Conservation (phyloP, 2,888 invertebrate genomes). For the Alentia gelatinosa region DNA sequence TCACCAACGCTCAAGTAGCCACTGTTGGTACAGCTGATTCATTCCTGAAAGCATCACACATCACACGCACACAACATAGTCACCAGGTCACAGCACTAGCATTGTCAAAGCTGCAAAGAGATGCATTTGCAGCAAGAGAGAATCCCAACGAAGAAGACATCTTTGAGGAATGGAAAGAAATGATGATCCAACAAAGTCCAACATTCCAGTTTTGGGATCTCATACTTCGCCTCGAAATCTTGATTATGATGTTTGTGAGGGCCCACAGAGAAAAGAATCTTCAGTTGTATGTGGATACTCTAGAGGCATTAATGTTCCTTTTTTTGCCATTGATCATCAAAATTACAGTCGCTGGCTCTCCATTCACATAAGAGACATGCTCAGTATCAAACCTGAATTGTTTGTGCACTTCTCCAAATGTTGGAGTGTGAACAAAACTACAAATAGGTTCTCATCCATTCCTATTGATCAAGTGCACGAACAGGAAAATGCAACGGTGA, state of each 20-base stretch:
- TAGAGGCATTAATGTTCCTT: neutral
- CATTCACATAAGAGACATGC: neutral
- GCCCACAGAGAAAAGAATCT: neutral
- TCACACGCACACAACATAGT: neutral
- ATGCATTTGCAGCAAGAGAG: neutral
- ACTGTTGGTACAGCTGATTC: neutral
- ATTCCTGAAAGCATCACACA: neutral
- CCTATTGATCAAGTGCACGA: neutral
- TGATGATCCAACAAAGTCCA: neutral
- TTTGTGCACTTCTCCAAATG: neutral
- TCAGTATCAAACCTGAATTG: neutral
- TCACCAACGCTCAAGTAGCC: neutral
- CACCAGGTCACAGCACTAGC: neutral
- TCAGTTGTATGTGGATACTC: neutral
- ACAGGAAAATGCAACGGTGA: neutral
- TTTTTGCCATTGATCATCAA: neutral
- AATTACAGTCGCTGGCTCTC: neutral
- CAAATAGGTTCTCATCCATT: neutral
- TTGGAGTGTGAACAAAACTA: neutral
- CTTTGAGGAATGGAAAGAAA: neutral
- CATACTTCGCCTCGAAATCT: neutral
- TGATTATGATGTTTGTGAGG: neutral
- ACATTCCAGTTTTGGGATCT: neutral
- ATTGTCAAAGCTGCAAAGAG: neutral
- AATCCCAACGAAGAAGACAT: neutral